phyloP scores from a whole-genome alignment of 2,888 invertebrate species.

The Parasteatoda lunata region DNA sequence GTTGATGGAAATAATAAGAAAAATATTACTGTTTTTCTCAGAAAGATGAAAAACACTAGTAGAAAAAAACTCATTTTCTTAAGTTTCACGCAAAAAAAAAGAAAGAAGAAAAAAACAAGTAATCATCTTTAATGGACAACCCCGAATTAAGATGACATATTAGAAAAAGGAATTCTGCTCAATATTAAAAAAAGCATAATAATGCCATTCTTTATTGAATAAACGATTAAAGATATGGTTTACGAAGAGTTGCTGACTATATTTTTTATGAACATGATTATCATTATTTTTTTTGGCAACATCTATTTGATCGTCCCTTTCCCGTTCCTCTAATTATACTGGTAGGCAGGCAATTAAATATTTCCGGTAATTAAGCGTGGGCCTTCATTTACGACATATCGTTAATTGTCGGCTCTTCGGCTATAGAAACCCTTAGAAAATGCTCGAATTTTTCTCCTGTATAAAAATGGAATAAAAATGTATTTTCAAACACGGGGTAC shows the following conservation, averaged over 20 bases:
- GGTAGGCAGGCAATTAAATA: slow-evolving; percentile 50
- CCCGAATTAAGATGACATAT: slow-evolving; percentile 10
- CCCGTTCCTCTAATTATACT: slow-evolving; percentile 23
- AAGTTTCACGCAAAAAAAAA: neutral
- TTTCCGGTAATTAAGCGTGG: slow-evolving; percentile 45
- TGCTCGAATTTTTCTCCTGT: neutral
- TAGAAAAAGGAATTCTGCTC: neutral
- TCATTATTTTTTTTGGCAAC: slow-evolving; percentile 8
- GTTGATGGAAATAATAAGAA: no score
- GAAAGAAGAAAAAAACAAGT: neutral
- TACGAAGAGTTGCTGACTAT: neutral
- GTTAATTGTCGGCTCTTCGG: slow-evolving; percentile 4
- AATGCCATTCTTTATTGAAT: slow-evolving; percentile 10
- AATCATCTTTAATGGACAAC: neutral
- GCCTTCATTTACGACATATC: slow-evolving; percentile 18
- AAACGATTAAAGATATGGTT: slow-evolving; percentile 8
- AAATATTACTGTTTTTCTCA: no score
- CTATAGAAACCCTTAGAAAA: neutral
- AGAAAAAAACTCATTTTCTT: neutral
- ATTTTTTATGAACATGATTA: neutral
- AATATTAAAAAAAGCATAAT: slow-evolving; percentile 1
- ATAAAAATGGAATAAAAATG: slow-evolving; percentile 8
- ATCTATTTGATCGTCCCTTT: slow-evolving; percentile 1
- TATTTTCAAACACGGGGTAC: slow-evolving; percentile 15
- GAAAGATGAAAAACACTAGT: no score